A percentile compares a stretch with the other conserved stretches of the same genome.
phyloP scores from a whole-genome alignment of 2,888 invertebrate species.

The Nomada ferruginata region DNA sequence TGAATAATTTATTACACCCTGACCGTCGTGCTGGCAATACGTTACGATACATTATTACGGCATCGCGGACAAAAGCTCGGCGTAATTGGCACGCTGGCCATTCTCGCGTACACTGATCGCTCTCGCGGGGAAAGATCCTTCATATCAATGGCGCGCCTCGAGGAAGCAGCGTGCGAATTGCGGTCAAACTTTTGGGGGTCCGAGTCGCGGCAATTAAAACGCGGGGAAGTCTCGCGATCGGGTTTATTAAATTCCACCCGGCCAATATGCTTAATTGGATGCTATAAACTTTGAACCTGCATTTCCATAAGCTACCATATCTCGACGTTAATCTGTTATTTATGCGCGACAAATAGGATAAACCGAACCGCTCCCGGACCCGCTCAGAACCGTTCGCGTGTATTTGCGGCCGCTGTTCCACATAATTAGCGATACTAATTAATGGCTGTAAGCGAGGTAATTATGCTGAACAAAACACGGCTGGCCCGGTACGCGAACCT shows the following conservation, averaged over 20 bases:
- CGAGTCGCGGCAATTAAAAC: neutral
- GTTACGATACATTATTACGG: constrained; percentile 48
- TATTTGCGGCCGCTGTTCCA: constrained; percentile 65
- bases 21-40: constrained; percentile 46
- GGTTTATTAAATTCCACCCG: constrained; percentile 58
- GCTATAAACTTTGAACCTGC: constrained; percentile 75
- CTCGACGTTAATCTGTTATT: constrained; percentile 72
- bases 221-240: constrained; percentile 36
- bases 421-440: constrained; percentile 78
- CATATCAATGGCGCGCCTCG: neutral
- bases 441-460: constrained; percentile 70
- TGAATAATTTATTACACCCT: constrained; percentile 58
- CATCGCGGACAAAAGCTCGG: constrained; percentile 21
- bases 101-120: too few species aligned
- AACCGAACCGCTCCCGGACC: constrained; percentile 40
- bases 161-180: neutral
- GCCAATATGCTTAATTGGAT: constrained; percentile 73
- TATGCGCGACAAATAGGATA: constrained; percentile 70
- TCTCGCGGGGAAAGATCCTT: too few species aligned
- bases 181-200: neutral
- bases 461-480: constrained; percentile 62
- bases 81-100: constrained; percentile 35
- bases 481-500: constrained; percentile 24
- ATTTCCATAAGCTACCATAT: constrained; percentile 74
- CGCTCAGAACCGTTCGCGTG: constrained; percentile 18